Evolutionary conservation across 2,888 invertebrate species (phyloP).

Genomic region (Dryadula phaetusa): DNA sequence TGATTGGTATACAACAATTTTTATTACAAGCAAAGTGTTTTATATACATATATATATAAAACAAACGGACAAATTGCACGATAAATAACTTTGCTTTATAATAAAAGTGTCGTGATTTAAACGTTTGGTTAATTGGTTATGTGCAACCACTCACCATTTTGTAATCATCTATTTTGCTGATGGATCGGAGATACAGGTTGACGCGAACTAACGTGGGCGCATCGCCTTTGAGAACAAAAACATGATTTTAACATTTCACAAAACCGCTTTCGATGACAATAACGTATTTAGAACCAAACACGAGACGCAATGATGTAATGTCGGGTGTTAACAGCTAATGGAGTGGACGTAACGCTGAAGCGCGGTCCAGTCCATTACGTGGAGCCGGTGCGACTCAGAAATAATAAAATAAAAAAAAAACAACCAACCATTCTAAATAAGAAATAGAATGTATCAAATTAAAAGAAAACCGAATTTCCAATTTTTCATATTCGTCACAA

Average conservation of each 20-base stretch:
- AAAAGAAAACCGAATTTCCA: constrained; percentile 37
- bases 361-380: constrained; percentile 59
- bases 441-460: constrained; percentile 48
- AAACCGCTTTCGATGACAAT: constrained; percentile 39
- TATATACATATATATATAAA: background rate
- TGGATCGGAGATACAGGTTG: constrained; percentile 98
- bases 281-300: constrained; percentile 21
- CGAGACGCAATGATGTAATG: constrained; percentile 52
- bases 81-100: constrained; percentile 66
- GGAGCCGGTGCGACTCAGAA: constrained; percentile 62
- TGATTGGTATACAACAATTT: constrained; percentile 61
- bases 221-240: constrained; percentile 87
- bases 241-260: constrained; percentile 49
- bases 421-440: constrained; percentile 67
- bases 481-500: constrained; percentile 31
- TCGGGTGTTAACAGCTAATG: constrained; percentile 62
- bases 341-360: constrained; percentile 53
- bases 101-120: constrained; percentile 64
- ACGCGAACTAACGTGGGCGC: constrained; percentile 94
- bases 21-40: constrained; percentile 74
- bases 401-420: constrained; percentile 57
- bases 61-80: background rate
- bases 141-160: constrained; percentile 95
- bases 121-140: constrained; percentile 56
- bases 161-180: constrained; percentile 99